Evolutionary conservation across 2,113 vertebrate species (phyloP), one percentile per base, ranked within the genome.

Genomic region (Vidua macroura): DNA sequence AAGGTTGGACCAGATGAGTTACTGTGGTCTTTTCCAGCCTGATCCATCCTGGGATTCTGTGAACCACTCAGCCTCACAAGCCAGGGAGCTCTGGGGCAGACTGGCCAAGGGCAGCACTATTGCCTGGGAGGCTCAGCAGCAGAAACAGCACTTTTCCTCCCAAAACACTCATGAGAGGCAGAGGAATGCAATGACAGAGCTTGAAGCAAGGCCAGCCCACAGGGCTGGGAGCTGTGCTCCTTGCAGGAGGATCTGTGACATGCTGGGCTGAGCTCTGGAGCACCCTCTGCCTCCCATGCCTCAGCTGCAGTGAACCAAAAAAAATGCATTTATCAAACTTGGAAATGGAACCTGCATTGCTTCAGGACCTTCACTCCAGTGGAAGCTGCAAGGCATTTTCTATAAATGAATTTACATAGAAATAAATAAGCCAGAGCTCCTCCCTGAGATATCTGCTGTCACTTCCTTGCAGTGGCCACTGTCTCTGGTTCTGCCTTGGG

Each of bases 391-490:
- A 63, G 74, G 55, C 44, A 2, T 37, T 25, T 77, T 44, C 64
- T 86, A 35, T 7, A 70, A 59, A 43, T 72, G 44, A 78, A 80
- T 37, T 64, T 63, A 46, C 37, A 10, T 0, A 44, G 70, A 91
- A 79, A 82, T 64, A 92, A 84, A 85, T 39, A 33, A 87, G 46
- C 19, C 12, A 25, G 81, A 73, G 74, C 58, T 87, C 70, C 84
- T 95, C 74, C 74, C 87, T 0, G 15, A 64, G 58, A 24, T 55
- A 31, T 35, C 48, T 75, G 81, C 69, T 84, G 66, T 58, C 52
- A 33, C 84, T 91, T 91, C 90, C 90, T 89, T 0, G 0, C 0
- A 0, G 56, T 37, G 3, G 3, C 43, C 0, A 1, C 60, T 4
- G 1, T 3, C 75, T 48, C 53, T 0, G 0, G 49, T 58, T 75